Conservation (phyloP, 2,113 vertebrate genomes). For the Neotoma lepida region DNA sequence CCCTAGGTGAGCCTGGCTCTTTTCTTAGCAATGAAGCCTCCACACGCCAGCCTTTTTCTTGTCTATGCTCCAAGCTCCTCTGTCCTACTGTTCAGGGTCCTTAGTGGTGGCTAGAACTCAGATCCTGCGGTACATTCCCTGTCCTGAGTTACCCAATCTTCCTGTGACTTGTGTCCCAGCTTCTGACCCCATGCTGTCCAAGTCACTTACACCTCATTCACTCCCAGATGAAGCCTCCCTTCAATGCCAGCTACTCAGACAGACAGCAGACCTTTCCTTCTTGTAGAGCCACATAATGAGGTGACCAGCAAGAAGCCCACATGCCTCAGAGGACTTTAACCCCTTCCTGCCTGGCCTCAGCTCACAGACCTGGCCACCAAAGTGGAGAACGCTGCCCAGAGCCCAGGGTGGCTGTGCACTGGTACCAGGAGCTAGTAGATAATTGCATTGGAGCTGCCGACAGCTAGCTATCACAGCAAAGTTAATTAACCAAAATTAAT, state of each 20-base stretch:
- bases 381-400: not conserved
- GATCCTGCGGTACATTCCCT: accelerated
- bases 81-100: not conserved
- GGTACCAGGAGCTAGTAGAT: not conserved
- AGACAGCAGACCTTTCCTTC: not conserved
- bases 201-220: conserved; percentile 8
- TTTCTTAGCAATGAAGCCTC: not conserved
- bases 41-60: not conserved
- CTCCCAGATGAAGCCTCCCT: not conserved
- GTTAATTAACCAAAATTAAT: conserved; percentile 75
- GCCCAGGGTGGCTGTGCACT: not conserved
- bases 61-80: not conserved
- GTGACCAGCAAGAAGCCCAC: conserved; percentile 49
- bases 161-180: not conserved
- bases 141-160: not conserved
- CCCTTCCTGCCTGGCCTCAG: not conserved
- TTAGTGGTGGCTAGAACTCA: not conserved
- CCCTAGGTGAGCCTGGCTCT: not conserved
- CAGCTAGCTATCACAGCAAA: conserved; percentile 28
- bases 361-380: not conserved
- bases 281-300: conserved; percentile 53
- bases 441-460: conserved; percentile 49
- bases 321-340: not conserved
- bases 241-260: not conserved
- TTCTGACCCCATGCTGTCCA: not conserved